Percentiles rank a stretch among this genome's conserved stretches.
Evolutionary conservation across 2,797 vertebrate species (phyloP).

Genomic region (Silurus lanzhouensis): DNA sequence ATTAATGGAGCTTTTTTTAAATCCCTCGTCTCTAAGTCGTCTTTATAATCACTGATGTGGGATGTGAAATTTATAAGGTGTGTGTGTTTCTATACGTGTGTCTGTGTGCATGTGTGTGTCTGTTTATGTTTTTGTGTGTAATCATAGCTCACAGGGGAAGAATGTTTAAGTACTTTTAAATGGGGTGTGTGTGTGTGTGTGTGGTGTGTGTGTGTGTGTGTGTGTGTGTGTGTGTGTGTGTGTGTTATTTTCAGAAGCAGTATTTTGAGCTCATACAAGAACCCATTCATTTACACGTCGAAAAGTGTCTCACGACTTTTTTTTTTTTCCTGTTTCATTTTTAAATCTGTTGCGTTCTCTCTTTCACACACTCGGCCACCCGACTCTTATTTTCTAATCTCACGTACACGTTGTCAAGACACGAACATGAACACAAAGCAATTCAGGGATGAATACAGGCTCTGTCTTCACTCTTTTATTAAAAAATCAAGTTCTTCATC

Average conservation of each 20-base stretch:
- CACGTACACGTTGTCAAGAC: neutral
- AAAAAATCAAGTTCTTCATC: neutral
- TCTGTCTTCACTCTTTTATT: neutral
- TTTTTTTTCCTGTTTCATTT: neutral
- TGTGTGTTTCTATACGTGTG: neutral
- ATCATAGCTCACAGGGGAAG: neutral
- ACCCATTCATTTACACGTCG: neutral
- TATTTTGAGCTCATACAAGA: constrained; percentile 5
- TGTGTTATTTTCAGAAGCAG: neutral
- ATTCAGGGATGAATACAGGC: neutral
- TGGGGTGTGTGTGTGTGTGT: neutral
- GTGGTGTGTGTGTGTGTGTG: neutral
- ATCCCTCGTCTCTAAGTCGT: neutral
- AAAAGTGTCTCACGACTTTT: neutral
- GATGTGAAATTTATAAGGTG: neutral
- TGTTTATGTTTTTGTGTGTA: neutral
- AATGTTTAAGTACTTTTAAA: neutral
- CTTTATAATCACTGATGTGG: neutral
- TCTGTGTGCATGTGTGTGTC: no score
- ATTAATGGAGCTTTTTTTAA: neutral
- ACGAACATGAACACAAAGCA: neutral
- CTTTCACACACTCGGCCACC: neutral
- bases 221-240: neutral
- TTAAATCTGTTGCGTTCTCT: neutral
- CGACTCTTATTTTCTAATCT: neutral